Conservation (phyloP, 2,113 vertebrate species). For the Steatornis caripensis region DNA sequence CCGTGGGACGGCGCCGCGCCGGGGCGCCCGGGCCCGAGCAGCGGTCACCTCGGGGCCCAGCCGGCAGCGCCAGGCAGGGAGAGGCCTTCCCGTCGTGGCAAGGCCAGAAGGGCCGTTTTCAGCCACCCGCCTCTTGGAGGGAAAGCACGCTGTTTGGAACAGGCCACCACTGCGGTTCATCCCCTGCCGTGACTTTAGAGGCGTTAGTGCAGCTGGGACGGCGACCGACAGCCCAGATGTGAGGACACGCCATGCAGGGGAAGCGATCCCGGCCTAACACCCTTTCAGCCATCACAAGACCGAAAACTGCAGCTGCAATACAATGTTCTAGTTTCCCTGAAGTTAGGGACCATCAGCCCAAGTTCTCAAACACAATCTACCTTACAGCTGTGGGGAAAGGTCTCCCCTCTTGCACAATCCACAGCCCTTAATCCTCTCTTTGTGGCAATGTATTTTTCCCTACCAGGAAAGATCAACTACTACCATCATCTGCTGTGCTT, state of each 20-base stretch:
- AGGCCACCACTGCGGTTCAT: not conserved
- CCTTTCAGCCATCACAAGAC: not conserved
- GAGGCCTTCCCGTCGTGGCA: not conserved
- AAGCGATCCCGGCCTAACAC: not conserved
- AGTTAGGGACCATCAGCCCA: not conserved
- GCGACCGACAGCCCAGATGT: too few species aligned
- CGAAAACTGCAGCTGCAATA: not conserved
- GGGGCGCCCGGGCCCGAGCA: not conserved
- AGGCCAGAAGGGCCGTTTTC: not conserved
- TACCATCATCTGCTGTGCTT: not conserved
- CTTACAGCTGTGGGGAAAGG: fast-evolving
- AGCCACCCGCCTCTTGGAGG: not conserved
- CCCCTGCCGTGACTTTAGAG: not conserved
- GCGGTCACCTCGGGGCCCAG: not conserved
- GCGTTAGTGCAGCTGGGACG: not conserved
- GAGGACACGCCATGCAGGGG: not conserved
- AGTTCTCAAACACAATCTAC: not conserved
- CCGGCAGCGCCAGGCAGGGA: not conserved
- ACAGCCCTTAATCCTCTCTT: not conserved
- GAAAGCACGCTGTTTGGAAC: not conserved
- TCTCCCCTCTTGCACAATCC: not conserved
- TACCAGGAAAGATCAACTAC: not conserved
- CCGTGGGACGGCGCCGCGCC: not conserved
- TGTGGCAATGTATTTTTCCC: not conserved
- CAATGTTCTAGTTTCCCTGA: not conserved